Evolutionary conservation across 2,113 vertebrate genomes (phyloP).

Genomic region (Zingel zingel): DNA sequence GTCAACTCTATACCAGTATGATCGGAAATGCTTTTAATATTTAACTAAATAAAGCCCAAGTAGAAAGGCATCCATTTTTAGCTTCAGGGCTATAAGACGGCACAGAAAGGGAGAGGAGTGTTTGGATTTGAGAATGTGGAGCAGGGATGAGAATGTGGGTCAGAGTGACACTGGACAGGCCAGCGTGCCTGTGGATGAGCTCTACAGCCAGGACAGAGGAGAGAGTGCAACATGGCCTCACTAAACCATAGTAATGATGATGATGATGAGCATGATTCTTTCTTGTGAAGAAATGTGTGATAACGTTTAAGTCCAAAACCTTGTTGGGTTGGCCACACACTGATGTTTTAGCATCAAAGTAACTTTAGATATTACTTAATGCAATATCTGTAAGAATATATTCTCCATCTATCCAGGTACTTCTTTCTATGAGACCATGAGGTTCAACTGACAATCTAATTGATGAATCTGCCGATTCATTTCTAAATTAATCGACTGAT

Average conservation of each 20-base stretch:
- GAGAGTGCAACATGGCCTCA: neutral
- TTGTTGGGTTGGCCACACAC: neutral
- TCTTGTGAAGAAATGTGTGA: neutral
- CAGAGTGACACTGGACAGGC: slow-evolving; percentile 44
- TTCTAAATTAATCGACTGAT: neutral
- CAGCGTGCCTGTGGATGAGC: slow-evolving; percentile 33
- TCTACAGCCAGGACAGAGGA: slow-evolving; percentile 1
- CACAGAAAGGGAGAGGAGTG: neutral
- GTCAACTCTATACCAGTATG: neutral
- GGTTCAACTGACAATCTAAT: neutral
- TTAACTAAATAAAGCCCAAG: neutral
- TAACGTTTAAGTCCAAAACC: neutral
- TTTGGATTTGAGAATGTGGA: slow-evolving; percentile 57
- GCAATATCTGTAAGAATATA: neutral
- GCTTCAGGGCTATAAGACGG: neutral
- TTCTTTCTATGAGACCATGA: neutral
- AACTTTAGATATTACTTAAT: neutral
- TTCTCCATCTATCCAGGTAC: neutral
- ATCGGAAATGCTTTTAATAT: slow-evolving; percentile 10
- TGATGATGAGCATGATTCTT: neutral
- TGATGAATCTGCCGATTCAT: neutral
- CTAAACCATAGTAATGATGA: neutral
- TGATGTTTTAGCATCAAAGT: neutral
- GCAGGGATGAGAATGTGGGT: slow-evolving; percentile 60
- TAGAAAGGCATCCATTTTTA: slow-evolving; percentile 11